Evolutionary conservation across 2,113 vertebrate genomes (phyloP).

Genomic region (Eleginops maclovinus): DNA sequence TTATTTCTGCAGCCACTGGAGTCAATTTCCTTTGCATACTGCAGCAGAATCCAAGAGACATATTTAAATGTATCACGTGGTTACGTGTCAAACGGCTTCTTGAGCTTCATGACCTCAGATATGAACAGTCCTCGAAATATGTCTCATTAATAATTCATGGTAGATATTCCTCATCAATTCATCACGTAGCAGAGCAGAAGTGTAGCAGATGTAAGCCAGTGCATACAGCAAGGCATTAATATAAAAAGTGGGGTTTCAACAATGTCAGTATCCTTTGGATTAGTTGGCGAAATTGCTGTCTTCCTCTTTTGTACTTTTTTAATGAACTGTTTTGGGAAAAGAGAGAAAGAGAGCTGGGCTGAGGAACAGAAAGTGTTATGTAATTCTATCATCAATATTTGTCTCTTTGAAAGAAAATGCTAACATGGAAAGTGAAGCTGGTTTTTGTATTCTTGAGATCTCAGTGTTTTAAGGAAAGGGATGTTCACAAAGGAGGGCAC

Average conservation of each 20-base stretch:
- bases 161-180: constrained; percentile 58
- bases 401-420: constrained; percentile 38
- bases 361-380: constrained; percentile 26
- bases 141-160: constrained; percentile 69
- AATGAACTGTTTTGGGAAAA: constrained; percentile 71
- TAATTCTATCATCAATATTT: constrained; percentile 54
- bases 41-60: constrained; percentile 6
- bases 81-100: constrained; percentile 42
- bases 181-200: constrained; percentile 34
- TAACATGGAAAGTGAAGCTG: constrained; percentile 22
- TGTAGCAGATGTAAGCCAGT: constrained; percentile 34
- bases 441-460: constrained; percentile 12
- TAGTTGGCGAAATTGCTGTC: constrained; percentile 21
- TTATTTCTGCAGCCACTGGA: constrained; percentile 5
- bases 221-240: constrained; percentile 49
- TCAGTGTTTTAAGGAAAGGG: constrained; percentile 8
- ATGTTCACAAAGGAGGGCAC: constrained; percentile 33
- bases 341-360: constrained; percentile 13
- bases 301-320: constrained; percentile 60
- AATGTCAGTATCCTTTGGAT: constrained; percentile 34
- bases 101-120: constrained; percentile 48
- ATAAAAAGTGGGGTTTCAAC: constrained; percentile 31
- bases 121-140: constrained; percentile 40
- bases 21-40: constrained; percentile 3
- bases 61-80: constrained; percentile 43